Base-by-base conservation (phyloP, 1,140 invertebrate species). In the Formica selysi region DNA sequence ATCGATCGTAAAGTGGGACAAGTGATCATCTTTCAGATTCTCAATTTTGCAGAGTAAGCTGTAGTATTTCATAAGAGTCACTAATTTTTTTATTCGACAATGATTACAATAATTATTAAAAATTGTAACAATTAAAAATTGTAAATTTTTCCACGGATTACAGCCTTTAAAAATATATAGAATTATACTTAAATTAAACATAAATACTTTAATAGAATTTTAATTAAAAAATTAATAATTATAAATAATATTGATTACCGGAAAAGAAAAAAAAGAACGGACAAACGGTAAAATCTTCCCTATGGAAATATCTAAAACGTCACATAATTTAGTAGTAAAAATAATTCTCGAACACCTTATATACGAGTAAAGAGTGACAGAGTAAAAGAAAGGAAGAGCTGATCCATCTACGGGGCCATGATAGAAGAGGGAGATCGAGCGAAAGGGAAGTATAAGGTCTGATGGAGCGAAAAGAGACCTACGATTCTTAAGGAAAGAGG, bases 381-480 rank as follows among this genome's bases (percentile, higher is more conserved):
- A 61, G 4, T 41, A 32, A 90, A 57, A 51, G 67, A 84, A 38
- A 67, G 41, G 51, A 71, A 88, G 59, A 64, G 61, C 74, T 74
- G 70, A 86, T 68, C 54, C 79, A 78, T 44, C 51, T 78, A 62
- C 51, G n/a, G n/a, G 13, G 19, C 13, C 26, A 6, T 36, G 41
- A 68, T 38, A 29, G 38, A 54, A 59, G 29, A 67, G 36, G 19
- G 59, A 67, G 67, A 76, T 6, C 29, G 61, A 48, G 44, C 26
- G 22, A 51, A 57, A 89, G 41, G 68, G 67, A 89, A 76, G 73
- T 76, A 89, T 68, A 78, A 38, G 67, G 32, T 64, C 29, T 38
- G 51, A 41, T 29, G 54, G 79, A 74, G 67, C 16, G 51, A 32
- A 61, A 64, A 70, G 29, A 51, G 70, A 78, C 41, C 48, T 76